Conservation (phyloP, 1,140 invertebrate genomes). For the Calephelis nemesis region DNA sequence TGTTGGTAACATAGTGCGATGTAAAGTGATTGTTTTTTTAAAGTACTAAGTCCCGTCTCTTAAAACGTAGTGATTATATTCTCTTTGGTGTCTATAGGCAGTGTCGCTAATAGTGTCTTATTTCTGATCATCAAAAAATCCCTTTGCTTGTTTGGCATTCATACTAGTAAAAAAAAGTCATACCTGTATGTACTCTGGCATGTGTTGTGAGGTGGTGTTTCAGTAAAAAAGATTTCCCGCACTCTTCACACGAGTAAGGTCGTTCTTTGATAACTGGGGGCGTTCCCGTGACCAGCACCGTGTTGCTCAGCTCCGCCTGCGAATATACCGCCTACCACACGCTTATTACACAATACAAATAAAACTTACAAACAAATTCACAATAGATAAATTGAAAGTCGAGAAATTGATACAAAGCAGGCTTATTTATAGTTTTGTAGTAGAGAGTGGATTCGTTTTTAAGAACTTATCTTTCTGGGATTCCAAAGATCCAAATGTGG, state of each 20-base stretch:
- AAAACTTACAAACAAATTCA: not conserved
- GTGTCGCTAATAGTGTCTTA: no score
- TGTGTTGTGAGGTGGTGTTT: slow-evolving; percentile 91
- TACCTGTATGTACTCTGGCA: slow-evolving; percentile 86
- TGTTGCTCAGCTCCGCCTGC: slow-evolving; percentile 59
- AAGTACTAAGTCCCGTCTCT: no score
- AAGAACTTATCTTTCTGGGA: no score
- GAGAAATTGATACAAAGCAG: not conserved
- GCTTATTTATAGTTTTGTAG: not conserved
- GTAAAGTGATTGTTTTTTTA: no score
- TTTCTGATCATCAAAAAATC: no score
- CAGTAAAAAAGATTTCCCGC: slow-evolving; percentile 89
- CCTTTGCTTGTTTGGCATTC: no score
- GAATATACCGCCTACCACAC: slow-evolving; percentile 60
- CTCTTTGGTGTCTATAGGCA: no score
- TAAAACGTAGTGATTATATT: no score
- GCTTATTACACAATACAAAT: slow-evolving; percentile 35
- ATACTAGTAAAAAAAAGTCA: slow-evolving; percentile 10
- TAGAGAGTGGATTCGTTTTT: not conserved
- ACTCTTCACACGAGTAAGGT: slow-evolving; percentile 89
- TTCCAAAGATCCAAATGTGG: no score
- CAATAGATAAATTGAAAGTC: not conserved
- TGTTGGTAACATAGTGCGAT: no score
- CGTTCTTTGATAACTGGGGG: slow-evolving; percentile 81
- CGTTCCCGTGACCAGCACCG: slow-evolving; percentile 45